Conservation (phyloP, 2,113 vertebrate species). For the Pan paniscus region DNA sequence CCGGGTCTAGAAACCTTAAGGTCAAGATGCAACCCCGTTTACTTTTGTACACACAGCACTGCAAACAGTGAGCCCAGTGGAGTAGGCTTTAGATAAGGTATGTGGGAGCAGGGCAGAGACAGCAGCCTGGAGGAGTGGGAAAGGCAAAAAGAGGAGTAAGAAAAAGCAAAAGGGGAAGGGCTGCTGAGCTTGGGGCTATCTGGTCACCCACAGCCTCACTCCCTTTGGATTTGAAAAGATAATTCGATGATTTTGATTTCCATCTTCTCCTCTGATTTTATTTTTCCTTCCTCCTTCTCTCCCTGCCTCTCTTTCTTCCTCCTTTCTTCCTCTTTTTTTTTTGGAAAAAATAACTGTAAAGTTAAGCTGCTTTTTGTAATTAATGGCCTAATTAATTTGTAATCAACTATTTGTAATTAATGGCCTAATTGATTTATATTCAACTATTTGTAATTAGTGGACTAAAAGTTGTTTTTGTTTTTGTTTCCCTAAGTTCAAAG, state of each 20-base stretch:
- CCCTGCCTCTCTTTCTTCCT: not conserved
- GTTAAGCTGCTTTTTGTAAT: conserved; percentile 10
- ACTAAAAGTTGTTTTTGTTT: conserved; percentile 43
- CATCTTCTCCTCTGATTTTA: not conserved
- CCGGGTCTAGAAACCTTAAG: not conserved
- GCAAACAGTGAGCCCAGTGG: not conserved
- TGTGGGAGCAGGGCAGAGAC: accelerated
- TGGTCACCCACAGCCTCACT: not conserved
- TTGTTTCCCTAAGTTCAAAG: conserved; percentile 39
- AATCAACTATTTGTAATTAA: conserved; percentile 23
- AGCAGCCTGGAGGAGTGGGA: accelerated
- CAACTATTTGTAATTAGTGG: not conserved
- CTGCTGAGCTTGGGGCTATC: not conserved
- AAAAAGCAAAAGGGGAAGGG: not conserved
- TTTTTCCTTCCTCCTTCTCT: not conserved
- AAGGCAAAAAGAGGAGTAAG: not conserved
- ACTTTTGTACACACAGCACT: not conserved
- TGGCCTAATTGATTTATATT: not conserved
- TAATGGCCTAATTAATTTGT: not conserved
- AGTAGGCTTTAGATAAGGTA: accelerated
- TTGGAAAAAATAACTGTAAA: not conserved
- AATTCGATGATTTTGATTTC: not conserved
- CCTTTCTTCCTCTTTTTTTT: not conserved
- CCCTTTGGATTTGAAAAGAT: not conserved
- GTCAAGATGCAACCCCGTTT: not conserved